A percentile compares a stretch with the other conserved stretches of the same genome.
Conservation (phyloP, 2,888 invertebrate genomes). For the Ichneumoninae sp. region DNA sequence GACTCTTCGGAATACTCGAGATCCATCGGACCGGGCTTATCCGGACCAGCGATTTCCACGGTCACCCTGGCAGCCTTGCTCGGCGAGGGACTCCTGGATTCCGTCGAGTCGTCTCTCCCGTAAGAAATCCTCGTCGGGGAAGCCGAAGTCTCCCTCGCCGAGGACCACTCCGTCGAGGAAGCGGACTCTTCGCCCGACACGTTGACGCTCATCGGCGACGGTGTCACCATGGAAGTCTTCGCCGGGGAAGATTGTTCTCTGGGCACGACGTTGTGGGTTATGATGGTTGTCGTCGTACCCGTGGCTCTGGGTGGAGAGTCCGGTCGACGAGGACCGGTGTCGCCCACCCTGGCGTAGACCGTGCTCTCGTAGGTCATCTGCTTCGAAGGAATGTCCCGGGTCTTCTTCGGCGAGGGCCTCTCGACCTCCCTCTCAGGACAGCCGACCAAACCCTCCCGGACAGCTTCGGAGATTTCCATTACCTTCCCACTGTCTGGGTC, state of each 20-base stretch:
- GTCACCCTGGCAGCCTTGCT: constrained; percentile 57
- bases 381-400: constrained; percentile 73
- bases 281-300: constrained; percentile 79
- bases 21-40: constrained; percentile 1
- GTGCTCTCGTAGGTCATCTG: constrained; percentile 76
- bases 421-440: constrained; percentile 76
- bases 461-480: constrained; percentile 91
- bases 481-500: constrained; percentile 91
- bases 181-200: constrained; percentile 11
- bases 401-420: constrained; percentile 72
- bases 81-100: constrained; percentile 53
- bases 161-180: constrained; percentile 25
- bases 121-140: constrained; percentile 35
- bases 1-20: constrained; percentile 23
- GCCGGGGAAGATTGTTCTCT: constrained; percentile 56
- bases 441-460: constrained; percentile 89
- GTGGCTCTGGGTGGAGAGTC: constrained; percentile 71
- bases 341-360: constrained; percentile 71
- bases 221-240: constrained; percentile 47
- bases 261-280: constrained; percentile 73
- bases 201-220: constrained; percentile 36
- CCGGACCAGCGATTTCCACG: constrained; percentile 5
- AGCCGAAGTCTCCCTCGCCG: constrained; percentile 21
- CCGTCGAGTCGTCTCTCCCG: constrained; percentile 15
- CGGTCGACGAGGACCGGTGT: constrained; percentile 35